These are phyloP conservation scores for Rhodinocichla rosea DNA, from an alignment of 2,113 vertebrate genomes.

Conservation along the genomic window DNA sequence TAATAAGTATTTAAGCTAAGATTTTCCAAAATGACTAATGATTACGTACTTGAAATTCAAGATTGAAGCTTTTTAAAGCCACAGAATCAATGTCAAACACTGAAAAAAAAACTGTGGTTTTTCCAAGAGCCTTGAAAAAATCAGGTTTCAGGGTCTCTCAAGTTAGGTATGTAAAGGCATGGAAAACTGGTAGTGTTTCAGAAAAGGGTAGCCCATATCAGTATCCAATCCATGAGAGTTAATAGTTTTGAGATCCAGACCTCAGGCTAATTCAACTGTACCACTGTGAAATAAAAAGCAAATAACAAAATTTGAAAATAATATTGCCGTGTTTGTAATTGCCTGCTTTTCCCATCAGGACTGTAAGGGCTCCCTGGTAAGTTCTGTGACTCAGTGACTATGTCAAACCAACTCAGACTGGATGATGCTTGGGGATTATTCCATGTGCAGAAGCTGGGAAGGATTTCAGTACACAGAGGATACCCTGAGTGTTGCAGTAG, in stretches of 20 bases:
- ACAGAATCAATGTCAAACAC: constrained; percentile 27
- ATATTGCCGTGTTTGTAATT: not conserved
- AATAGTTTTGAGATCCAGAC: not conserved
- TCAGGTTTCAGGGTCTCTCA: not conserved
- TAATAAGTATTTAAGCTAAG: not conserved
- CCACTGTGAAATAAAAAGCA: not conserved
- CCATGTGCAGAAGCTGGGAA: not conserved
- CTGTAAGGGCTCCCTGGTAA: not conserved
- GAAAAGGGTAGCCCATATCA: not conserved
- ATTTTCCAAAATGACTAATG: constrained; percentile 15
- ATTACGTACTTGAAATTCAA: not conserved
- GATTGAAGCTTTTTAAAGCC: constrained; percentile 23
- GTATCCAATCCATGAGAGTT: not conserved
- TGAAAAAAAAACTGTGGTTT: not conserved
- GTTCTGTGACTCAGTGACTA: not conserved
- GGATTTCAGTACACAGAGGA: not conserved
- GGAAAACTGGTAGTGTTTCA: not conserved
- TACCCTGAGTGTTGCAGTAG: accelerated
- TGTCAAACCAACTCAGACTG: not conserved
- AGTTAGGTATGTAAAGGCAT: not conserved
- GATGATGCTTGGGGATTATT: not conserved
- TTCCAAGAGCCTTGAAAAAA: not conserved
- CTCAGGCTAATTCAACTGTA: not conserved
- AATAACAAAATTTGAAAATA: not conserved
- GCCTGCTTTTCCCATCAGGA: not conserved